Evolutionary conservation across 2,113 vertebrate genomes (phyloP), one percentile per base, ranked within the genome.

Genomic region (Chamaea fasciata): DNA sequence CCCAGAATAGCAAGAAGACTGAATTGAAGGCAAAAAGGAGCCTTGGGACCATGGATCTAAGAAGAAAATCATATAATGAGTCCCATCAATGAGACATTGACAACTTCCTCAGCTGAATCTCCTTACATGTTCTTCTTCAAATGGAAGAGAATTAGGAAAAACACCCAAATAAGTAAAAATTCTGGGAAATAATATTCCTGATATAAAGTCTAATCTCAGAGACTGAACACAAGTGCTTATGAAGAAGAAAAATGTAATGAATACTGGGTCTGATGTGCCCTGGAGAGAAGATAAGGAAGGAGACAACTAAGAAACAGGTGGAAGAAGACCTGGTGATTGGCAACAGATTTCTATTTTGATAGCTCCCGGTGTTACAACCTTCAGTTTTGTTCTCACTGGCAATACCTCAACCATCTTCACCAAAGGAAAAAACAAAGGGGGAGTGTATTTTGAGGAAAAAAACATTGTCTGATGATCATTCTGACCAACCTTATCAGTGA

Each of bases 261-360:
- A 8, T 82, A 16, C 46, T 75, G 47, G 57, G 50, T 76, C 49
- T 64, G 52, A 42, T 5, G 1, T 35, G 49, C 0, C 0, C 30
- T 56, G 39, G 5, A 44, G 10, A 90, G 30, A 24, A 49, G 79
- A 80, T 79, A 64, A 52, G 15, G 41, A 64, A 79, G 13, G 14
- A 67, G 28, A 11, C 5, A 86, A 42, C 15, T 16, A 23, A 31
- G 33, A 60, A 56, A 68, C 0, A 4, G 13, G 16, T 63, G 23
- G 24, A 56, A 88, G 24, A 28, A 74, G 52, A 59, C 33, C 8
- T 17, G 9, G 30, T 19, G 35, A 15, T 41, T 60, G 3, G 27
- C 27, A 63, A 53, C 3, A 46, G 9, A 44, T 84, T 71, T 39
- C 5, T 60, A 35, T 68, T 79, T 70, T 64, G 28, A 17, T 9